phyloP scores from a whole-genome alignment of 2,797 vertebrate species.

The Ceyx erithaca region DNA sequence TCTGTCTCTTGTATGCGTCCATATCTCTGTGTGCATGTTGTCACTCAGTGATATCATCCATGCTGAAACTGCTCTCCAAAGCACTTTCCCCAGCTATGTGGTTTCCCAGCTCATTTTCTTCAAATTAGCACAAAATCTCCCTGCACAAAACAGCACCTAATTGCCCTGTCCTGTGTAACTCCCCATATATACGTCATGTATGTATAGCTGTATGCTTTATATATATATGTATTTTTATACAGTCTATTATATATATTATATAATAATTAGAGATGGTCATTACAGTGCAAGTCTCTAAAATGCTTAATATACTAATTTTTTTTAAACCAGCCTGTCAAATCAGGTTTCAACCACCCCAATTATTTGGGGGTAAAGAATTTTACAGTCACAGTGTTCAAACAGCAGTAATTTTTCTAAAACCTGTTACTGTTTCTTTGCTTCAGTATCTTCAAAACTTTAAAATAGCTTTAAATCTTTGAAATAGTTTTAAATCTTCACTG shows the following conservation, averaged over 20 bases:
- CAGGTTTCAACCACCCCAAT: neutral
- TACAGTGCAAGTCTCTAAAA: neutral
- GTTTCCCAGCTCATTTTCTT: neutral
- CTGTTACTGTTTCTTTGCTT: neutral
- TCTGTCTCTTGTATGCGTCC: neutral
- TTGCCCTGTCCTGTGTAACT: neutral
- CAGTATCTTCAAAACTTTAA: neutral
- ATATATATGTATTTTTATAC: neutral
- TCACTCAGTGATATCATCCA: neutral
- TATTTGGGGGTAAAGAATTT: neutral
- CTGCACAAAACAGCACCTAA: neutral
- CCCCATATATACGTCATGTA: neutral
- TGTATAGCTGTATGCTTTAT: neutral
- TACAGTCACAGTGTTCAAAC: neutral
- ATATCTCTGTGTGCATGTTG: rapidly evolving
- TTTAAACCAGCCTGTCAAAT: neutral
- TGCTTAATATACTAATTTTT: neutral
- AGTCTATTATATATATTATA: neutral
- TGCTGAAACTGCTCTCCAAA: neutral
- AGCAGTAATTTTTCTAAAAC: neutral
- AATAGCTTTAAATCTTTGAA: no score
- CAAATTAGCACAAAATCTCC: neutral
- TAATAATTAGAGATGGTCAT: neutral
- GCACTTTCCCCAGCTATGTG: neutral
- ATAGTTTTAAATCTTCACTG: neutral